A percentile compares a stretch with the other conserved stretches of the same genome.
These are phyloP conservation scores for Prunella fulvescens DNA, from an alignment of 2,113 vertebrate genomes.

Conservation along the genomic window DNA sequence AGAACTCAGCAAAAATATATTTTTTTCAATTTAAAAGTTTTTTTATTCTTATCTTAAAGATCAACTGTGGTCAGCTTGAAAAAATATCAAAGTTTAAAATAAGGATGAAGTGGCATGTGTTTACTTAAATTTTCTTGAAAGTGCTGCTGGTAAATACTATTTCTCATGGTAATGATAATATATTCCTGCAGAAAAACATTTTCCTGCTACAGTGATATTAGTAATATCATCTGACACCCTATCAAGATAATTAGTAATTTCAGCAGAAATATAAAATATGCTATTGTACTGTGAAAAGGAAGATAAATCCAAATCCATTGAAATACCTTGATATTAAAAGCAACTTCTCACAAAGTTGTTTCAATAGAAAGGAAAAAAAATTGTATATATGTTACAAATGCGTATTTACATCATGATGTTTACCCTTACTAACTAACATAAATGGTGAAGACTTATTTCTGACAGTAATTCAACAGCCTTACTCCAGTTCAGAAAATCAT, in stretches of 20 bases:
- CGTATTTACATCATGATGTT: not conserved
- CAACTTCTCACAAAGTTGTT: not conserved
- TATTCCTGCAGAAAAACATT: not conserved
- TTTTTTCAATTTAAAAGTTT: conserved; percentile 19
- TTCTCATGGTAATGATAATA: not conserved
- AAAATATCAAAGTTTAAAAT: conserved; percentile 20
- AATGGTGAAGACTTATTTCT: not conserved
- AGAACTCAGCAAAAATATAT: not conserved
- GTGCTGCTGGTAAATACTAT: not conserved
- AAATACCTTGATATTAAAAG: not conserved
- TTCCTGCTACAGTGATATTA: not conserved
- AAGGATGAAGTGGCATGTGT: not conserved
- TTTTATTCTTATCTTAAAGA: conserved; percentile 16
- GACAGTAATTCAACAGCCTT: not conserved
- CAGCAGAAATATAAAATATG: not conserved
- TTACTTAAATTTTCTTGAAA: not conserved
- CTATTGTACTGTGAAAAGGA: not conserved
- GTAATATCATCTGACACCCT: not conserved
- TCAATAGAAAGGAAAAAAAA: not conserved
- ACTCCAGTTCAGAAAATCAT: not conserved
- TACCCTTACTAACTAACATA: not conserved
- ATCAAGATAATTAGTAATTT: not conserved
- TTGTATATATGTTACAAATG: not conserved
- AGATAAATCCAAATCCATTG: not conserved
- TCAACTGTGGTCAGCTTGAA: not conserved